phyloP scores from a whole-genome alignment of 2,888 invertebrate genomes.

The Patella ulyssiponensis region DNA sequence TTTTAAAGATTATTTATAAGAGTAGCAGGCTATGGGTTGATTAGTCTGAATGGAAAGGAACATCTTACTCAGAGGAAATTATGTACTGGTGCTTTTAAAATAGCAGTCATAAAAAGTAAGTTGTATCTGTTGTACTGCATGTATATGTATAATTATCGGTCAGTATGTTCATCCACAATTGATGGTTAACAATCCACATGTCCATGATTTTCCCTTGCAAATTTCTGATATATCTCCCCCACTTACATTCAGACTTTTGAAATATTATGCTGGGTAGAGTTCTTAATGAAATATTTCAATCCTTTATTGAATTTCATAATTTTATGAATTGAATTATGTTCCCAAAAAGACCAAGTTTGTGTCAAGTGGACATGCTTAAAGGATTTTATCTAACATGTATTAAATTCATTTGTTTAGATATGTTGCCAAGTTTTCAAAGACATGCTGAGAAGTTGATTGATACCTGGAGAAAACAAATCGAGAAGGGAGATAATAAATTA shows the following conservation, averaged over 20 bases:
- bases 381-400: too few relatives aligned
- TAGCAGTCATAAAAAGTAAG: slow-evolving; percentile 42
- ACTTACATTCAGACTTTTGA: too few relatives aligned
- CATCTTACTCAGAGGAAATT: slow-evolving; percentile 45
- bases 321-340: too few relatives aligned
- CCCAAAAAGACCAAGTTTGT: too few relatives aligned
- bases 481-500: slow-evolving; percentile 11
- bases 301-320: too few relatives aligned
- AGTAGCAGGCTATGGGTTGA: slow-evolving; percentile 43
- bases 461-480: slow-evolving; percentile 30
- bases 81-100: slow-evolving; percentile 45
- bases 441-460: slow-evolving; percentile 24
- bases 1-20: slow-evolving; percentile 21
- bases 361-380: too few relatives aligned
- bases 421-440: slow-evolving; percentile 31
- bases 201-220: too few relatives aligned
- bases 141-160: background rate
- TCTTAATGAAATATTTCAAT: too few relatives aligned
- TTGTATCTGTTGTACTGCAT: background rate
- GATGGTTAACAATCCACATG: too few relatives aligned
- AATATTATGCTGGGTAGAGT: too few relatives aligned
- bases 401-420: slow-evolving; percentile 20
- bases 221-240: too few relatives aligned
- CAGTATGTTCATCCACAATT: too few relatives aligned
- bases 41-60: slow-evolving; percentile 41